Evolutionary conservation across 2,797 vertebrate genomes (phyloP).

Genomic region (Pipistrellus nathusii): DNA sequence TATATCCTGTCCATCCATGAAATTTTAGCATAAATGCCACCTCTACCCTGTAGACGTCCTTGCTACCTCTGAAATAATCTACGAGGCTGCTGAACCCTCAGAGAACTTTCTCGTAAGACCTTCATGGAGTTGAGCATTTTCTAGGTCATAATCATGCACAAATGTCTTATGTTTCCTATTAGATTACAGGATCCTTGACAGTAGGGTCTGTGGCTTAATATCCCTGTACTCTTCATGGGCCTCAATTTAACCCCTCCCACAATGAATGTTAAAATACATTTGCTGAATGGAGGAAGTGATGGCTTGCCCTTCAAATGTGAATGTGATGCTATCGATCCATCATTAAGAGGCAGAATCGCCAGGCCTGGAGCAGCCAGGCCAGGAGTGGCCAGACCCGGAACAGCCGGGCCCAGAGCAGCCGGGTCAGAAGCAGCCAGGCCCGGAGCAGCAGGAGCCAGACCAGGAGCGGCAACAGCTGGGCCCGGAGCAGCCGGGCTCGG

Average conservation of each 20-base stretch:
- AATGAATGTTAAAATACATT: not conserved
- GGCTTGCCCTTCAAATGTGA: slow-evolving; percentile 26
- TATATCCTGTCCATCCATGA: not conserved
- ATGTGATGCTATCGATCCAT: not conserved
- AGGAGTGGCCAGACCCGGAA: too few relatives aligned
- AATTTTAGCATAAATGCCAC: not conserved
- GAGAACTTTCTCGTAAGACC: not conserved
- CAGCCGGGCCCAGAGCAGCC: too few relatives aligned
- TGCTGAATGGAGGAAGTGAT: not conserved
- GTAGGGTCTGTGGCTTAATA: not conserved
- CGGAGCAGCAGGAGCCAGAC: too few relatives aligned
- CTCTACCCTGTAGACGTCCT: not conserved
- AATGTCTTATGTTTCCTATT: not conserved
- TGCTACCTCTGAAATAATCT: not conserved
- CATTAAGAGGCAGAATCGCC: not conserved
- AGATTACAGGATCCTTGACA: not conserved
- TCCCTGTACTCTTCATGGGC: not conserved
- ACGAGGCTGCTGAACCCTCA: not conserved
- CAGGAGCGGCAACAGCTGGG: too few relatives aligned
- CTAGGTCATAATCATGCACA: not conserved
- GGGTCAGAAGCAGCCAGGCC: too few relatives aligned
- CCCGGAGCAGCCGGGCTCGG: too few relatives aligned
- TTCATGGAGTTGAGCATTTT: not conserved
- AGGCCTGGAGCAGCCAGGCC: too few relatives aligned
- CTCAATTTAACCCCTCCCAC: not conserved